phyloP scores from a whole-genome alignment of 1,140 invertebrate genomes.

The Sinella curviseta region DNA sequence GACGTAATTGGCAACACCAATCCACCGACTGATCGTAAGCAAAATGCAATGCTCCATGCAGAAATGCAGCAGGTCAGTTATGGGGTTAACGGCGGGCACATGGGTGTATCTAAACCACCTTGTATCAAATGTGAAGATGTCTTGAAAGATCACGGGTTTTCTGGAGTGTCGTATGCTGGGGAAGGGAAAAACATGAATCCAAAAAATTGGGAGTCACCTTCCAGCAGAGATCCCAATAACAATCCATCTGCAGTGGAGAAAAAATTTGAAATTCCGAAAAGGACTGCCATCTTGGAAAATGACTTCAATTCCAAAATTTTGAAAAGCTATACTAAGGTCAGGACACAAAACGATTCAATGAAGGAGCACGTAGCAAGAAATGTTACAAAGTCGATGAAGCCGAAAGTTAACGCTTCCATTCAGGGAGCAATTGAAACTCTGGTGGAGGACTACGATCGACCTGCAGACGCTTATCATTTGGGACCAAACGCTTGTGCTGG shows the following conservation, averaged over 20 bases:
- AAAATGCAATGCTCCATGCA: neutral
- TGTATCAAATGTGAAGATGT: neutral
- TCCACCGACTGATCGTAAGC: neutral
- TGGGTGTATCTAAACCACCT: neutral
- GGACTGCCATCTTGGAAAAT: neutral
- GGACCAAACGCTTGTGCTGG: neutral
- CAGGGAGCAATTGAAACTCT: neutral
- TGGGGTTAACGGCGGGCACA: neutral
- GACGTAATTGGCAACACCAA: neutral
- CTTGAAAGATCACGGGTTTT: neutral
- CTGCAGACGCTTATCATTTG: neutral
- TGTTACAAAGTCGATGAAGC: neutral
- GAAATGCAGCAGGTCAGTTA: conserved; percentile 4
- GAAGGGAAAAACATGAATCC: neutral
- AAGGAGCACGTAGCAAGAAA: neutral
- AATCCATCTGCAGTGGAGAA: neutral
- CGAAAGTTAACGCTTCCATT: neutral
- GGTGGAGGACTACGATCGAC: neutral
- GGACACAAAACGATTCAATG: neutral
- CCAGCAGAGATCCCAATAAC: neutral
- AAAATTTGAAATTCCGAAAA: neutral
- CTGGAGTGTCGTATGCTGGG: neutral
- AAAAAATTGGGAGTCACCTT: neutral
- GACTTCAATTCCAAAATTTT: neutral
- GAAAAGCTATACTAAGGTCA: neutral